These are phyloP conservation scores for Tonatia bakeri DNA, from an alignment of 2,113 vertebrate species.

Conservation along the genomic window DNA sequence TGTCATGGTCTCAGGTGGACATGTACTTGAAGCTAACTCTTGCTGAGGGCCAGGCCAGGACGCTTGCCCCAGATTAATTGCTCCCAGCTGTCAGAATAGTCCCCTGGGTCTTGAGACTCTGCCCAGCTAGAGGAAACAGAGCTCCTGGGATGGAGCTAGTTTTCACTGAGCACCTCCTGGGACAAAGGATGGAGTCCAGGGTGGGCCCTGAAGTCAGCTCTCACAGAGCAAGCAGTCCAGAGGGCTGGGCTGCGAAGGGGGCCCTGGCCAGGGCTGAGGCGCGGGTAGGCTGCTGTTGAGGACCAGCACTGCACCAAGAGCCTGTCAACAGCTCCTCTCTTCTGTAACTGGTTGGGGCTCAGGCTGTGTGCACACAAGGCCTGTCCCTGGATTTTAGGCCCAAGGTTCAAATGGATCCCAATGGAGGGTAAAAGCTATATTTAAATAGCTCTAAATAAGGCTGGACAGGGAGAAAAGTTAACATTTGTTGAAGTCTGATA, in stretches of 20 bases:
- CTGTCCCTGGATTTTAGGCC: not conserved
- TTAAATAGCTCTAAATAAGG: not conserved
- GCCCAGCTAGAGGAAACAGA: not conserved
- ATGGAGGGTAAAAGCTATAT: not conserved
- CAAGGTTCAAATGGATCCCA: not conserved
- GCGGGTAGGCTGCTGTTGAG: not conserved
- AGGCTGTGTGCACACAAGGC: not conserved
- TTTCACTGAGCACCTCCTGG: not conserved
- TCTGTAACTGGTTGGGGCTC: not conserved
- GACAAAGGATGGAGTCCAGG: not conserved
- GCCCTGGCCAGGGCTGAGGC: not conserved
- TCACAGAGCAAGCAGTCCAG: not conserved
- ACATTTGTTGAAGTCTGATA: not conserved
- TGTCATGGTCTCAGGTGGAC: not conserved
- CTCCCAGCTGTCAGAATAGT: no score
- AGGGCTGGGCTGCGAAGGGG: rapidly evolving
- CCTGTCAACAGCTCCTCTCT: not conserved
- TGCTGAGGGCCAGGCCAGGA: not conserved
- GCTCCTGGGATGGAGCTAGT: not conserved
- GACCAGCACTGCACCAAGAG: not conserved
- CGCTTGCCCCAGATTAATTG: no score
- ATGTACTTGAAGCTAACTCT: not conserved
- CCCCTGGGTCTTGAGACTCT: not conserved
- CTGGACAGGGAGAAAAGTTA: not conserved
- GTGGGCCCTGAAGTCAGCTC: not conserved